Evolutionary conservation across 2,888 invertebrate species (phyloP).

Genomic region (Molorchus minor): DNA sequence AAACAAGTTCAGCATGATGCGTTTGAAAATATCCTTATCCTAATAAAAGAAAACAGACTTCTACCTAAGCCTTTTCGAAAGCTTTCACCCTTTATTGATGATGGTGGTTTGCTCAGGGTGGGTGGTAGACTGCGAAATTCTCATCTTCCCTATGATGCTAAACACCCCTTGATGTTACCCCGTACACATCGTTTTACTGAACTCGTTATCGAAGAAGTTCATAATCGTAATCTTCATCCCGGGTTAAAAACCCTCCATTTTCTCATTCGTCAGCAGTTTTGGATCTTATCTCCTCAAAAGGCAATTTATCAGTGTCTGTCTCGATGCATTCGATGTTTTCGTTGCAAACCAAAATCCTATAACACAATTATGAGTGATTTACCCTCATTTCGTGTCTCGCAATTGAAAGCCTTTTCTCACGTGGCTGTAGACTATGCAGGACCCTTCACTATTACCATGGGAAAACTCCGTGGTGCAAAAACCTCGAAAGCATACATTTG

Average conservation of each 20-base stretch:
- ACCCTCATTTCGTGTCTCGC: conserved; percentile 24
- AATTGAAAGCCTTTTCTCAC: conserved; percentile 29
- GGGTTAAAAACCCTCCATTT: conserved; percentile 35
- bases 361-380: conserved; percentile 39
- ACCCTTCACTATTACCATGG: conserved; percentile 30
- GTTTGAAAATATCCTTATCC: too few relatives aligned
- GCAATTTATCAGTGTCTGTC: conserved; percentile 31
- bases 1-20: too few relatives aligned
- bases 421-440: conserved; percentile 41
- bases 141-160: conserved; percentile 23
- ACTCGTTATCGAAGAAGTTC: conserved; percentile 34
- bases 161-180: conserved; percentile 37
- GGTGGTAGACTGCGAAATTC: conserved; percentile 34
- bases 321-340: conserved; percentile 35
- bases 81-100: too few relatives aligned
- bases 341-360: conserved; percentile 30
- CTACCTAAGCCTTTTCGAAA: too few relatives aligned
- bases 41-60: too few relatives aligned
- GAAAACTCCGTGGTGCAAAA: conserved; percentile 24
- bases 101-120: too few relatives aligned
- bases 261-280: conserved; percentile 37
- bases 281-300: conserved; percentile 36
- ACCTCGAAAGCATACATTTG: conserved; percentile 33
- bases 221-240: conserved; percentile 35
- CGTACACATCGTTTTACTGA: conserved; percentile 32